Base-by-base conservation (phyloP, 2,797 vertebrate species). In the Sebastes trivittatus region DNA sequence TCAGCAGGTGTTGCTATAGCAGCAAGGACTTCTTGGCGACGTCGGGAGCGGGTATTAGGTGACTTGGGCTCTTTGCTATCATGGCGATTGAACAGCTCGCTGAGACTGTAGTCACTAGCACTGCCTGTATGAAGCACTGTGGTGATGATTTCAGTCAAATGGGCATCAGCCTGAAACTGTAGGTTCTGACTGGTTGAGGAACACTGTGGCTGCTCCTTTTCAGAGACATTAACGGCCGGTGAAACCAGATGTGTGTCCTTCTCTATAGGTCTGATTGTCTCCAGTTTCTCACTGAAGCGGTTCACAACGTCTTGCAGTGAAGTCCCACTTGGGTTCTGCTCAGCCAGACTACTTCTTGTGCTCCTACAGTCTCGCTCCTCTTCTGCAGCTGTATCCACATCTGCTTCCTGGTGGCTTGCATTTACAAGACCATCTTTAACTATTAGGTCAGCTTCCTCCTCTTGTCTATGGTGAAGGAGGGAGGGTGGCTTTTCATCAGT, bases 281-380 rank as follows among this genome's bases (percentile, higher is more conserved):
- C 97, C 82, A 98, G 92, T 89, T 97, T 98, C 85, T 98, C 96
- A 90, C 96, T 97, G 91, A 98, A 97, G 73, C 96, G 96, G 87
- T 96, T 95, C 94, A 98, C 95, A 90, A 99, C 94, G 49, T 97
- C 96, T 92, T 97, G 96, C 86, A 97, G 95, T 81, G 93, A 95
- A 72, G 93, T 86, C 80, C 95, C 92, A 91, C 92, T 95, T 84
- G 95, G 93, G 84, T 84, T 93, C 36, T 95, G 92, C 78, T 94
- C 92, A 67, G 84, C 72, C 60, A 22, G 81, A 67, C 84, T 88
- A 83, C 87, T 93, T 86, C 80, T 91, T 81, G 85, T 84, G 49
- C 79, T 59, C 34, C 27, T 82, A 80, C 56, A 87, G 63, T 76
- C 87, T 54, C 0, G 84, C 66, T 88, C 92, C 74, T 90, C 87